A percentile compares a stretch with the other conserved stretches of the same genome.
phyloP scores from a whole-genome alignment of 2,888 invertebrate genomes.

The Acrobasis repandana region DNA sequence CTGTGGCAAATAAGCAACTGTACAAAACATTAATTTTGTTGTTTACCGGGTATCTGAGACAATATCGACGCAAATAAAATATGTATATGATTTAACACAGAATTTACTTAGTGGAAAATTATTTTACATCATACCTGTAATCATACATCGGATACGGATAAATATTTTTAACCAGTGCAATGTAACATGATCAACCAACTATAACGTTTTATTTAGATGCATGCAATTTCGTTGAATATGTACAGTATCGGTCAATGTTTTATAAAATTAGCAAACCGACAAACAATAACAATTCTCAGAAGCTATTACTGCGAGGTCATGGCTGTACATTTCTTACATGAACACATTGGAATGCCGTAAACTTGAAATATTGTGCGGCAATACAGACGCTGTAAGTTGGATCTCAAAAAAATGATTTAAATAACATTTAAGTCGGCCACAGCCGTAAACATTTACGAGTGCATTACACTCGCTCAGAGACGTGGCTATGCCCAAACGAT shows the following conservation, averaged over 20 bases:
- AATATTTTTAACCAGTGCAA: not conserved
- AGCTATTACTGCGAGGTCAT: conserved; percentile 27
- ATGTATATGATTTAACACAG: not conserved
- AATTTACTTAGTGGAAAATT: not conserved
- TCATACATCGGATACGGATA: not conserved
- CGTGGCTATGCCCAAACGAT: conserved; percentile 65
- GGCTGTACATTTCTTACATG: conserved; percentile 40
- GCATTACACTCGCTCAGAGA: conserved; percentile 72
- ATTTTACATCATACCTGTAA: not conserved
- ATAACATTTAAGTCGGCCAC: conserved; percentile 63
- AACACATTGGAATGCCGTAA: conserved; percentile 55
- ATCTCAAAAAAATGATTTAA: conserved; percentile 68
- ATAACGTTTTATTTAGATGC: not conserved
- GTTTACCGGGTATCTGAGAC: not conserved
- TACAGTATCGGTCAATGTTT: not conserved
- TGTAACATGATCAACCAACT: not conserved
- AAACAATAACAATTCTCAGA: conserved; percentile 26
- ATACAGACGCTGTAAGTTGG: conserved; percentile 55
- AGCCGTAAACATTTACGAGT: conserved; percentile 80
- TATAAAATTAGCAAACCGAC: conserved; percentile 7
- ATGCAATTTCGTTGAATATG: not conserved
- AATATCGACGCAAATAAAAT: not conserved
- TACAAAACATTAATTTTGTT: conserved; percentile 54
- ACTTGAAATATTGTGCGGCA: conserved; percentile 58
- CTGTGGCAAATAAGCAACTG: conserved; percentile 58